Evolutionary conservation across 2,113 vertebrate species (phyloP).

Genomic region (Saguinus midas): DNA sequence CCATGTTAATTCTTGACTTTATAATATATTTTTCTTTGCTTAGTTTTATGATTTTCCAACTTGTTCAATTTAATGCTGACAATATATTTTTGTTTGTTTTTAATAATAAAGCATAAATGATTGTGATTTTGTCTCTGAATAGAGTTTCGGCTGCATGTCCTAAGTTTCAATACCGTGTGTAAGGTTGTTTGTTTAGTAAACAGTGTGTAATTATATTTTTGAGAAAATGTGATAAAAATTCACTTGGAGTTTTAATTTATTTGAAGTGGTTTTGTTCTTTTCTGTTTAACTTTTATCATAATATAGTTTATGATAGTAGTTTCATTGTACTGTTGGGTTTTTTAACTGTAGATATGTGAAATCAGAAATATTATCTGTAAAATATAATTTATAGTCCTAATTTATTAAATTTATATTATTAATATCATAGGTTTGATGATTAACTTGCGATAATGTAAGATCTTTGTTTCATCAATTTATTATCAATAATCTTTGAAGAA

Average conservation of each 20-base stretch:
- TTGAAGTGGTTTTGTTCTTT: background rate
- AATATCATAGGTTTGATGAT: background rate
- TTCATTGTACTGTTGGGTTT: background rate
- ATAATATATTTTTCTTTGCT: background rate
- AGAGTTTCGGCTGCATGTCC: background rate
- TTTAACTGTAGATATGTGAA: background rate
- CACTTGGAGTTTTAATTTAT: background rate
- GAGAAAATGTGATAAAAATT: background rate
- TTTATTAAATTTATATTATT: background rate
- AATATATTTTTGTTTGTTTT: background rate
- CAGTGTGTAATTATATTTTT: background rate
- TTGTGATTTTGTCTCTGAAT: background rate
- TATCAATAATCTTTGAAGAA: background rate
- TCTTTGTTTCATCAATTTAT: background rate
- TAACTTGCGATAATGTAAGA: background rate
- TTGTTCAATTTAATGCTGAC: background rate
- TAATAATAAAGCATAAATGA: background rate
- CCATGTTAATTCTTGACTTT: background rate
- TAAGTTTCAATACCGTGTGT: background rate
- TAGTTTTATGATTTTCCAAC: slow-evolving; percentile 33
- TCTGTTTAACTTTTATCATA: background rate
- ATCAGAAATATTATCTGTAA: background rate
- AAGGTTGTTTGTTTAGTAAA: background rate
- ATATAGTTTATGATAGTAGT: background rate
- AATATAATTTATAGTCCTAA: background rate